Percentiles rank a stretch among this genome's conserved stretches.
These are phyloP conservation scores for Myxocyprinus asiaticus DNA, from an alignment of 2,113 vertebrate species.

Conservation along the genomic window DNA sequence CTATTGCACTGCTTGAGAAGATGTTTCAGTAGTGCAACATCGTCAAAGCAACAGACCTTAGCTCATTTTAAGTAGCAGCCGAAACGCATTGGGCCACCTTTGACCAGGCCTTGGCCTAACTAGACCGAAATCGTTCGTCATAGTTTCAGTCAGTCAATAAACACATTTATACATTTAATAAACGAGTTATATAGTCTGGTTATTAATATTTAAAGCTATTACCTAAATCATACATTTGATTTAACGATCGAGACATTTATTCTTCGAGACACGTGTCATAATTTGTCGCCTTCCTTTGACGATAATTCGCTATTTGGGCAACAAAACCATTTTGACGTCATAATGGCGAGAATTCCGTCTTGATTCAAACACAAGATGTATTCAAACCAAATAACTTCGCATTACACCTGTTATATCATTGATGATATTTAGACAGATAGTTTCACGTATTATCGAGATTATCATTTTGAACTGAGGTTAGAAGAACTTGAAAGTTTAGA, in stretches of 20 bases:
- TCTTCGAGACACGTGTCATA: no score
- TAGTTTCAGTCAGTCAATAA: background rate
- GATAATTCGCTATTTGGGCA: background rate
- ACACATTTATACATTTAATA: background rate
- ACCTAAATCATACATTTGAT: background rate
- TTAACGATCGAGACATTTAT: no score
- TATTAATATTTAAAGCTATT: background rate
- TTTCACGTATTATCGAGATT: background rate
- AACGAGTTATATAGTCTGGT: background rate
- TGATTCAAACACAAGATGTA: no score
- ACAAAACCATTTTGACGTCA: background rate
- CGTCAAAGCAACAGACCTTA: slow-evolving; percentile 90
- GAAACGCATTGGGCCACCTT: slow-evolving; percentile 2
- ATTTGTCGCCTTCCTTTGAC: background rate
- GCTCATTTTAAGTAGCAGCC: slow-evolving; percentile 57
- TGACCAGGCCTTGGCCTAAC: background rate
- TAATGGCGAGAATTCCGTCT: background rate
- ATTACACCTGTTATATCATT: slow-evolving; percentile 26
- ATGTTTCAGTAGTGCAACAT: slow-evolving; percentile 96
- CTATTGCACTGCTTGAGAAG: slow-evolving; percentile 95
- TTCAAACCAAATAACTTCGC: background rate
- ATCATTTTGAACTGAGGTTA: background rate
- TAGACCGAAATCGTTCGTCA: background rate
- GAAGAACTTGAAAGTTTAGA: slow-evolving; percentile 27
- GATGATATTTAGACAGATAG: background rate